These are phyloP conservation scores for Ectropis crepuscularia DNA, from an alignment of 2,888 invertebrate species.

Conservation along the genomic window DNA sequence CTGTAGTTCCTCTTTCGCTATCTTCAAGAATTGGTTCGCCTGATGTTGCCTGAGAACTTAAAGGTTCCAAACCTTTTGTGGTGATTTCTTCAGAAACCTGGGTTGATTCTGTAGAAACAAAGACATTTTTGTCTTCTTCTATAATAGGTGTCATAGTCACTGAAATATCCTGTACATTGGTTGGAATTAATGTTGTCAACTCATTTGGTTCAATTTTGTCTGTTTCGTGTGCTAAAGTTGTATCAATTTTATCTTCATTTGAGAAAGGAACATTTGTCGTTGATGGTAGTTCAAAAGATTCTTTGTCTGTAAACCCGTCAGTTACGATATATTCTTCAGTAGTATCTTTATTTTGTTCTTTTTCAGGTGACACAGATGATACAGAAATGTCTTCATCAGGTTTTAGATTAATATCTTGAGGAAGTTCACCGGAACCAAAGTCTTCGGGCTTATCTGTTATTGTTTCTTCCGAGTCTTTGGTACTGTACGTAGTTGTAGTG, in stretches of 20 bases:
- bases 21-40: constrained; percentile 26
- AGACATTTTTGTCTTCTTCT: constrained; percentile 1
- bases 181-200: constrained; percentile 8
- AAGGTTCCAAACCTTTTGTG: constrained; percentile 3
- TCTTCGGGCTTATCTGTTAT: constrained; percentile 34
- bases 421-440: constrained; percentile 38
- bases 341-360: constrained; percentile 17
- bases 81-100: constrained; percentile 26
- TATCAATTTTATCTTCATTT: constrained; percentile 23
- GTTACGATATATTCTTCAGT: constrained; percentile 21
- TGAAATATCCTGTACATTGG: constrained; percentile 3
- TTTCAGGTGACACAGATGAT: constrained; percentile 17
- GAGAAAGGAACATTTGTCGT: constrained; percentile 19
- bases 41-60: constrained; percentile 19
- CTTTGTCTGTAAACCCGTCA: not conserved
- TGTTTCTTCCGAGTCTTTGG: constrained; percentile 34
- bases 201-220: constrained; percentile 15
- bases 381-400: constrained; percentile 28
- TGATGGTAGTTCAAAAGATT: constrained; percentile 11
- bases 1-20: constrained; percentile 28
- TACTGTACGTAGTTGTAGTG: constrained; percentile 17
- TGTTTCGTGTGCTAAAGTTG: constrained; percentile 16
- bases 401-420: constrained; percentile 36
- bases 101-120: constrained; percentile 19
- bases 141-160: not conserved